Evolutionary conservation across 2,888 invertebrate species (phyloP).

Genomic region (Synergus umbraculus): DNA sequence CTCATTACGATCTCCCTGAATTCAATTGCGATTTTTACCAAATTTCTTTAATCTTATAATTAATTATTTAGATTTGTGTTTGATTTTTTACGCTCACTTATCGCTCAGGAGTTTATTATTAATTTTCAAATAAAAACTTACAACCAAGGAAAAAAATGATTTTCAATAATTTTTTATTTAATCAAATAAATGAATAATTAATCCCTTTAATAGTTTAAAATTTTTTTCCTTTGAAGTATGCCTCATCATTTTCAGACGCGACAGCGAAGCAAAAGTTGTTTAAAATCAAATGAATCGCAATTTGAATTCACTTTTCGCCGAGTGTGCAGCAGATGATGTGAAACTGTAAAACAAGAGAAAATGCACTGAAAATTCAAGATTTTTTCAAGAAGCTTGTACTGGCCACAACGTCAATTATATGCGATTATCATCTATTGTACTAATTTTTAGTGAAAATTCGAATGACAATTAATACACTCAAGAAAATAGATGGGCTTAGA

Average conservation of each 20-base stretch:
- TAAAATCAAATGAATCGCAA: background rate
- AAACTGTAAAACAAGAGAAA: conserved; percentile 41
- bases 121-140: background rate
- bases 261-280: background rate
- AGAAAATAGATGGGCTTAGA: background rate
- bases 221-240: too few species aligned
- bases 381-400: conserved; percentile 39
- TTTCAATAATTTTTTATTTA: background rate
- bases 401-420: conserved; percentile 5
- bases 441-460: background rate
- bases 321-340: conserved; percentile 44
- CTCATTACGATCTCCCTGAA: conserved; percentile 15
- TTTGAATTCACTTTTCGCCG: conserved; percentile 5
- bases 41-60: background rate
- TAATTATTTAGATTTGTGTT: background rate
- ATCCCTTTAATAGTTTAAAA: too few species aligned
- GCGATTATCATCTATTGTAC: background rate
- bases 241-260: background rate
- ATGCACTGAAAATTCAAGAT: conserved; percentile 14
- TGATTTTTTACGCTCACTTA: background rate
- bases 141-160: background rate
- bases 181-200: too few species aligned
- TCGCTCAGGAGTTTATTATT: background rate
- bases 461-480: background rate
- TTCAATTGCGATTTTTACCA: conserved; percentile 25